phyloP scores from a whole-genome alignment of 2,113 vertebrate species.

The Butorides virescens region DNA sequence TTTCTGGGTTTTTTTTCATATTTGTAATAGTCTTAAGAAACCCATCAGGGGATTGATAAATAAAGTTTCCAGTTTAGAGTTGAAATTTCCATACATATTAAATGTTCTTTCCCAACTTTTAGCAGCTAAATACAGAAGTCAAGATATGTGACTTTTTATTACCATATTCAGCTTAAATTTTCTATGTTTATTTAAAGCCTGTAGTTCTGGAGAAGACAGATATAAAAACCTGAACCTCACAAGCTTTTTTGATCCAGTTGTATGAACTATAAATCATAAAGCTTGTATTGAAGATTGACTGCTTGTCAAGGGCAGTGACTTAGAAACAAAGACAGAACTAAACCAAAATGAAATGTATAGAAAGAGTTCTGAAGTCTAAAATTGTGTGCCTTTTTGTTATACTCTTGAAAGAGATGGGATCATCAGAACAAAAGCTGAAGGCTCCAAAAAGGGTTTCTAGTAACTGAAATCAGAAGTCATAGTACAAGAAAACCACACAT shows the following conservation, averaged over 20 bases:
- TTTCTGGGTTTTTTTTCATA: neutral
- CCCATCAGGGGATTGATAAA: constrained; percentile 18
- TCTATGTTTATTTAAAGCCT: constrained; percentile 58
- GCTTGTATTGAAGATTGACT: constrained; percentile 19
- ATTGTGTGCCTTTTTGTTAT: neutral
- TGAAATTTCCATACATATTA: constrained; percentile 63
- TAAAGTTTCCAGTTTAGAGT: constrained; percentile 3
- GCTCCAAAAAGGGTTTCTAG: neutral
- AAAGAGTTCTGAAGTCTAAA: neutral
- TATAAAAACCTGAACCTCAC: constrained; percentile 24
- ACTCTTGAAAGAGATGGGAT: neutral
- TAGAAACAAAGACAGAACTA: constrained; percentile 2
- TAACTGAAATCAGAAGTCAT: neutral
- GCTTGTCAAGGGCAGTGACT: neutral
- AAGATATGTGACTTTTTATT: constrained; percentile 45
- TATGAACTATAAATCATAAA: constrained; percentile 26
- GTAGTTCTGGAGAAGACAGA: constrained; percentile 5
- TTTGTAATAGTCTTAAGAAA: constrained; percentile 11
- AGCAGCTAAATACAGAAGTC: constrained; percentile 42
- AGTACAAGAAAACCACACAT: neutral
- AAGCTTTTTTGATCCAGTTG: neutral
- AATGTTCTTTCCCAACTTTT: constrained; percentile 1
- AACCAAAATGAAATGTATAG: neutral
- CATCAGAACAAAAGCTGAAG: neutral
- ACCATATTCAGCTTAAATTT: neutral